These are phyloP conservation scores for Xyrichtys novacula DNA, from an alignment of 2,797 vertebrate genomes.

Conservation along the genomic window DNA sequence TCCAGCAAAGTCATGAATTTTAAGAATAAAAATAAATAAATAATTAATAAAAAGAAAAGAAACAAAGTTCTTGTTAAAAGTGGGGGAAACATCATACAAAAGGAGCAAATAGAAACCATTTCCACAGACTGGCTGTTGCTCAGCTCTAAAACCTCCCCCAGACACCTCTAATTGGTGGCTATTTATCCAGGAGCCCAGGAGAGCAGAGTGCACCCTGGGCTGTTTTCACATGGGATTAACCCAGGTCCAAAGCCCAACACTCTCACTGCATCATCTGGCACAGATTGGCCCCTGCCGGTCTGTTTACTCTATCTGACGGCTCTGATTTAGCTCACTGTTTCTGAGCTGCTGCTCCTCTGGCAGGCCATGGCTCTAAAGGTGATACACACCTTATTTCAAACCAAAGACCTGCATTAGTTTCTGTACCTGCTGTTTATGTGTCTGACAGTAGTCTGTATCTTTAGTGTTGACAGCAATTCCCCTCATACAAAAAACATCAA, in stretches of 20 bases:
- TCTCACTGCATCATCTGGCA: slow-evolving; percentile 66
- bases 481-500: too few relatives aligned
- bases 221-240: slow-evolving; percentile 84
- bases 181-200: slow-evolving; percentile 77
- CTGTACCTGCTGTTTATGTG: background rate
- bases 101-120: too few relatives aligned
- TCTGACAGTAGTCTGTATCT: background rate
- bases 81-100: too few relatives aligned
- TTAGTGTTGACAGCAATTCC: background rate
- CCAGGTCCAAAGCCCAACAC: slow-evolving; percentile 60
- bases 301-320: slow-evolving; percentile 52
- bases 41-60: too few relatives aligned
- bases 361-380: background rate
- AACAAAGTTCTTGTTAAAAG: too few relatives aligned
- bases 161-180: slow-evolving; percentile 79
- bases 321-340: slow-evolving; percentile 33
- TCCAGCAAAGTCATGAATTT: too few relatives aligned
- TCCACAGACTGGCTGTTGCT: slow-evolving; percentile 26
- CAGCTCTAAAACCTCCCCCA: slow-evolving; percentile 57
- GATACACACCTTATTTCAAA: background rate
- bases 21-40: too few relatives aligned
- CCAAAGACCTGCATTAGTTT: background rate
- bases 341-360: slow-evolving; percentile 22
- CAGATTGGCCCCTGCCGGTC: slow-evolving; percentile 53
- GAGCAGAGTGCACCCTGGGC: slow-evolving; percentile 67